These are phyloP conservation scores for Serilophus lunatus DNA, from an alignment of 2,113 vertebrate genomes.

Conservation along the genomic window DNA sequence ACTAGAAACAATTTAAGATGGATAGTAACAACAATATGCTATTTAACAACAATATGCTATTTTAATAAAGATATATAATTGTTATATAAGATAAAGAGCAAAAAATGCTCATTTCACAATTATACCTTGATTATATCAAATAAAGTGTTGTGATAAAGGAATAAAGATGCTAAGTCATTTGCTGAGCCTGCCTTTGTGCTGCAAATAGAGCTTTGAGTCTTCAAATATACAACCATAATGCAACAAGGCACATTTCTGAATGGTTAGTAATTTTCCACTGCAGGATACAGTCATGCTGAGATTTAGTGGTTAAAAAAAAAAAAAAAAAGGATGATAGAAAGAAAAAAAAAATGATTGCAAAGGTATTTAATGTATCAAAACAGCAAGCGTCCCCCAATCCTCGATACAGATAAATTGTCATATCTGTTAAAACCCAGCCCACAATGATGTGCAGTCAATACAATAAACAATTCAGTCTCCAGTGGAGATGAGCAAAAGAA, in stretches of 20 bases:
- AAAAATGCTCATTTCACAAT: background rate
- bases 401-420: slow-evolving; percentile 59
- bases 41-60: background rate
- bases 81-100: background rate
- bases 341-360: background rate
- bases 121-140: background rate
- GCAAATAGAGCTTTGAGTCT: slow-evolving; percentile 45
- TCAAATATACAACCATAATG: slow-evolving; percentile 22
- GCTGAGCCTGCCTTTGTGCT: slow-evolving; percentile 45
- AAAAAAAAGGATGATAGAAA: background rate
- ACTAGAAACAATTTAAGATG: background rate
- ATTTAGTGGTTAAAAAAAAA: slow-evolving; percentile 4
- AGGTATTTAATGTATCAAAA: slow-evolving; percentile 65
- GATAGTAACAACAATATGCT: background rate
- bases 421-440: slow-evolving; percentile 62
- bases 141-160: background rate
- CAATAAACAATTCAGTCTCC: slow-evolving; percentile 62
- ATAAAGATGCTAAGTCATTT: slow-evolving; percentile 42
- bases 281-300: slow-evolving; percentile 46
- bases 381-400: background rate
- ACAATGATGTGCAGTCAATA: slow-evolving; percentile 58
- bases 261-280: slow-evolving; percentile 38
- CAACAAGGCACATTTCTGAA: slow-evolving; percentile 46
- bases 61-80: background rate
- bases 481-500: slow-evolving; percentile 32